Percentiles rank a stretch among this genome's conserved stretches.
Conservation (phyloP, 2,888 invertebrate species). For the Macaria liturata region DNA sequence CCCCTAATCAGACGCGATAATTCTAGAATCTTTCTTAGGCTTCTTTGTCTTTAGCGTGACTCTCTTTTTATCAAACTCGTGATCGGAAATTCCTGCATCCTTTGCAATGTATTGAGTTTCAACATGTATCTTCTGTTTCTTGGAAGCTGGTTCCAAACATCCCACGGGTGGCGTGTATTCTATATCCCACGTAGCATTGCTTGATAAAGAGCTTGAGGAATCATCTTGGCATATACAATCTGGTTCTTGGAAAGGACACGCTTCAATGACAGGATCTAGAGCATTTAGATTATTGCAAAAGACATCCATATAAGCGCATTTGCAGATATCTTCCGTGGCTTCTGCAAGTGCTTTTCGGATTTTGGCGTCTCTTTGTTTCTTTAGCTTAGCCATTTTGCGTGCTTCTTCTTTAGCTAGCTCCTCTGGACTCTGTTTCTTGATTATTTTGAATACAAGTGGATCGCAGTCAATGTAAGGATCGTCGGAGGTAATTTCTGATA, state of each 20-base stretch:
- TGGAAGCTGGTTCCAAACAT: slow-evolving; percentile 83
- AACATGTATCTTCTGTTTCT: slow-evolving; percentile 76
- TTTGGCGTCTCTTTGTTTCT: slow-evolving; percentile 79
- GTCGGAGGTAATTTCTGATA: slow-evolving; percentile 81
- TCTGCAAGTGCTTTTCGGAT: slow-evolving; percentile 75
- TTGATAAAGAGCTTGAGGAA: slow-evolving; percentile 72
- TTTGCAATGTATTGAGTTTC: slow-evolving; percentile 85
- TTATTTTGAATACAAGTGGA: slow-evolving; percentile 86
- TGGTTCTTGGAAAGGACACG: slow-evolving; percentile 73
- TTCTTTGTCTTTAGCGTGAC: slow-evolving; percentile 1
- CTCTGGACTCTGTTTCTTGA: slow-evolving; percentile 82
- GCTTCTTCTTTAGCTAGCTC: slow-evolving; percentile 81
- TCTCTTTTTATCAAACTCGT: slow-evolving; percentile 2
- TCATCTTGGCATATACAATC: slow-evolving; percentile 70
- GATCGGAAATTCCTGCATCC: slow-evolving; percentile 74
- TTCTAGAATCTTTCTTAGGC: background rate
- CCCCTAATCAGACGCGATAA: too few species aligned
- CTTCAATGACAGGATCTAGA: slow-evolving; percentile 72
- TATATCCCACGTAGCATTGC: slow-evolving; percentile 87
- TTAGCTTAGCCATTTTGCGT: slow-evolving; percentile 78
- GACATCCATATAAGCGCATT: slow-evolving; percentile 80
- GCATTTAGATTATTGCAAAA: slow-evolving; percentile 73
- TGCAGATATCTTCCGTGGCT: slow-evolving; percentile 71
- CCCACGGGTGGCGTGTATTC: slow-evolving; percentile 89
- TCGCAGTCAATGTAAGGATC: slow-evolving; percentile 87